phyloP scores from a whole-genome alignment of 2,888 invertebrate genomes.

The Kryphioiulus occultus region DNA sequence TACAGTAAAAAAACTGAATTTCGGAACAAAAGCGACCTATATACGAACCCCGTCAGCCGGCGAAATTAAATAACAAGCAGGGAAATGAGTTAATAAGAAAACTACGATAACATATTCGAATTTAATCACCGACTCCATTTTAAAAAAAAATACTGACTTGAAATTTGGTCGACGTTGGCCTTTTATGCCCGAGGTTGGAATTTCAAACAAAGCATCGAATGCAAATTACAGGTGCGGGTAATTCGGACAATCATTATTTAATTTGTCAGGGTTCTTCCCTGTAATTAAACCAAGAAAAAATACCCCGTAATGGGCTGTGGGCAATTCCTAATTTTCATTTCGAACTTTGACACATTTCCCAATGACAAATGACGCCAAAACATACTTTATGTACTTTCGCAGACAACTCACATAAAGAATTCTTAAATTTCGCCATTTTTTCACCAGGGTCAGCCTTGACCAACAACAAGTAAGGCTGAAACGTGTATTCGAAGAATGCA shows the following conservation, averaged over 20 bases:
- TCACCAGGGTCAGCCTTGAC: not conserved
- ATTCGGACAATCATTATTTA: not conserved
- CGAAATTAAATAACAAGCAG: not conserved
- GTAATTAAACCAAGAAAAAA: not conserved
- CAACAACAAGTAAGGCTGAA: too few species aligned
- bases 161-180: not conserved
- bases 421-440: not conserved
- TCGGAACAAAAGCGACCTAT: not conserved
- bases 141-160: not conserved
- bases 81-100: not conserved
- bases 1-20: not conserved
- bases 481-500: too few species aligned
- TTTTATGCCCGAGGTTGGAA: not conserved
- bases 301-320: not conserved
- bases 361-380: not conserved
- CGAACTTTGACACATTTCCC: slow-evolving; percentile 26
- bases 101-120: not conserved
- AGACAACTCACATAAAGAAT: not conserved
- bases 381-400: not conserved
- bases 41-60: not conserved
- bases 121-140: not conserved
- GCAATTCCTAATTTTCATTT: not conserved
- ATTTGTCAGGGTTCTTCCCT: not conserved
- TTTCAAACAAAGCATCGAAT: not conserved
- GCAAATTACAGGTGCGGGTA: not conserved